Conservation (phyloP, 2,888 invertebrate species). For the Nesidiocoris tenuis region DNA sequence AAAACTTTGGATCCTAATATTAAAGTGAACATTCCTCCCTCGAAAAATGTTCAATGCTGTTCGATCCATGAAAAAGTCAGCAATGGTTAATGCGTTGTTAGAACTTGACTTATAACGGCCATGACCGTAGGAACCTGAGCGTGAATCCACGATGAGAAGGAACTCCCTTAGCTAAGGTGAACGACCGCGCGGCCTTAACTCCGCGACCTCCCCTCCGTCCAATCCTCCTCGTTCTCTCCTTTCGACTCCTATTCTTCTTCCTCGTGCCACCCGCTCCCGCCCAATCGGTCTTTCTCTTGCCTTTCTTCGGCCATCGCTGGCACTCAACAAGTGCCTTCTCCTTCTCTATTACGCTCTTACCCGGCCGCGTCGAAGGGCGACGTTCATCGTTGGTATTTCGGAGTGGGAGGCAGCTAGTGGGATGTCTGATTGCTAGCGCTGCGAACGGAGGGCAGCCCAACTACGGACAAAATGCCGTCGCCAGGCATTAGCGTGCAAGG, state of each 20-base stretch:
- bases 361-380: too few relatives aligned
- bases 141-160: neutral
- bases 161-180: neutral
- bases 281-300: neutral
- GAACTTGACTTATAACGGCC: constrained; percentile 18
- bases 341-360: too few relatives aligned
- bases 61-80: too few relatives aligned
- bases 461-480: neutral
- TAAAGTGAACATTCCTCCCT: too few relatives aligned
- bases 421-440: constrained; percentile 18
- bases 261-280: neutral
- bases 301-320: neutral
- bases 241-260: neutral
- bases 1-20: too few relatives aligned
- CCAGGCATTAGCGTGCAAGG: too few relatives aligned
- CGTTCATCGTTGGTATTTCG: too few relatives aligned
- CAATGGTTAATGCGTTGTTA: too few relatives aligned
- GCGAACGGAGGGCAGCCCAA: neutral
- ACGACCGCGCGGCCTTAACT: constrained; percentile 32
- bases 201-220: neutral
- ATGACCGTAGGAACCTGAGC: constrained; percentile 20
- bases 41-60: too few relatives aligned
- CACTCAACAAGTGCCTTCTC: neutral
- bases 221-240: neutral
- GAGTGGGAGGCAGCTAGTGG: neutral